phyloP scores from a whole-genome alignment of 2,888 invertebrate species.

The Papilio gigon region DNA sequence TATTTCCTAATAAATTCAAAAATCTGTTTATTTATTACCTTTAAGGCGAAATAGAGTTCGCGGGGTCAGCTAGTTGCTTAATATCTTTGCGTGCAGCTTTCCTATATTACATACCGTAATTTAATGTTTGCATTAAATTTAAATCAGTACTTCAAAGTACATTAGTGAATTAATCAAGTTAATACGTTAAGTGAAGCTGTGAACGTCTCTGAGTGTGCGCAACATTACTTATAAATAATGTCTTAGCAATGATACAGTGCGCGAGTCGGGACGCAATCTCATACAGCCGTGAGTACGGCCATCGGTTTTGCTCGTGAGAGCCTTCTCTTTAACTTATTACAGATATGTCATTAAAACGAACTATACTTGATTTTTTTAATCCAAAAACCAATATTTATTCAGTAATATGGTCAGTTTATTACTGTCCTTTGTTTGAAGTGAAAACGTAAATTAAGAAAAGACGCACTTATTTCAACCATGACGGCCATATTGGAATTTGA shows the following conservation, averaged over 20 bases:
- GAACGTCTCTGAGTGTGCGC: constrained; percentile 25
- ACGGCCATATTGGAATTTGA: too few species aligned
- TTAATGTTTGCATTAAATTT: not conserved
- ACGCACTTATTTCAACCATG: too few species aligned
- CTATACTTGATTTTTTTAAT: not conserved
- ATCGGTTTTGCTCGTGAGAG: constrained; percentile 44
- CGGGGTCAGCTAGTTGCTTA: not conserved
- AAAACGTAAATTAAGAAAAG: too few species aligned
- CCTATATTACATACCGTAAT: too few species aligned
- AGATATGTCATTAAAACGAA: constrained; percentile 33
- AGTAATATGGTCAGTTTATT: too few species aligned
- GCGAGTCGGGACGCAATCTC: constrained; percentile 42
- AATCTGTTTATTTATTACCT: too few species aligned
- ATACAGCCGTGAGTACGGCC: constrained; percentile 43
- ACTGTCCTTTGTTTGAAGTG: too few species aligned
- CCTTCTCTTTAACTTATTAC: constrained; percentile 5
- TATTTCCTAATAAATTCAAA: too few species aligned
- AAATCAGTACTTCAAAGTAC: constrained; percentile 10
- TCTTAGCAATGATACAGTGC: constrained; percentile 44
- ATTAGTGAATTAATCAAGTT: constrained; percentile 27
- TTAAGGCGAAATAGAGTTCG: too few species aligned
- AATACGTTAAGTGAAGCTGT: constrained; percentile 27
- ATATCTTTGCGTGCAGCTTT: not conserved
- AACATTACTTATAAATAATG: constrained; percentile 41
- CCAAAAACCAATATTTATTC: too few species aligned